Conservation (phyloP, 2,888 invertebrate genomes). For the Polyommatus icarus region DNA sequence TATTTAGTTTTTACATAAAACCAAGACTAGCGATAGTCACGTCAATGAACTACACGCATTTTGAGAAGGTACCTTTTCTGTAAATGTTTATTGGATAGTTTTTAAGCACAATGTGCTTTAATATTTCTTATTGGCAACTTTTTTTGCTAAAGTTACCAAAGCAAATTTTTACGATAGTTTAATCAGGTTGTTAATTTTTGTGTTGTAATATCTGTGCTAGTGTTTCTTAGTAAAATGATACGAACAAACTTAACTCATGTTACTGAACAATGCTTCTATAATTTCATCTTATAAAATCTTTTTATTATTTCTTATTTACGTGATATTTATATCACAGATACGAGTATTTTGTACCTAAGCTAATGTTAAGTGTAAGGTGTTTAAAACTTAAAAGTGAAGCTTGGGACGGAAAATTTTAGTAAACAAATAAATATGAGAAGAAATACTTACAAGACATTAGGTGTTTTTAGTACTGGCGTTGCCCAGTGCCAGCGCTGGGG, state of each 20-base stretch:
- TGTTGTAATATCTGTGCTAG: not conserved
- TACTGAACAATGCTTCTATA: not conserved
- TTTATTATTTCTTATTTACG: not conserved
- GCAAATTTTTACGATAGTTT: not conserved
- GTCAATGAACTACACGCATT: no score
- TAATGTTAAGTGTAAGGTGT: constrained; percentile 3
- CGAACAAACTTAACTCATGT: no score
- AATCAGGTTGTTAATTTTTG: constrained; percentile 14
- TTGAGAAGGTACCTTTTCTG: no score
- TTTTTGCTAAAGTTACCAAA: not conserved
- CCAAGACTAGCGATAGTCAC: no score
- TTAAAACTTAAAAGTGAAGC: not conserved
- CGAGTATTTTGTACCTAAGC: not conserved
- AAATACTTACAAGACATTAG: constrained; percentile 64
- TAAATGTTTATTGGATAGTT: no score
- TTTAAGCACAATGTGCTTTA: no score
- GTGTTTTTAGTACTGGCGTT: constrained; percentile 58
- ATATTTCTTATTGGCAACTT: not conserved
- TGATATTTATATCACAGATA: not conserved
- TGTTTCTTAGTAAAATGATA: no score
- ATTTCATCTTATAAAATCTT: not conserved
- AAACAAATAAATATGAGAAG: constrained; percentile 15
- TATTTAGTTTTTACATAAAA: no score
- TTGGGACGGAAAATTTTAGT: not conserved
- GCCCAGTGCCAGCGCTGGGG: constrained; percentile 47